phyloP scores from a whole-genome alignment of 2,888 invertebrate species.

The Brachypalpus laphriformis region DNA sequence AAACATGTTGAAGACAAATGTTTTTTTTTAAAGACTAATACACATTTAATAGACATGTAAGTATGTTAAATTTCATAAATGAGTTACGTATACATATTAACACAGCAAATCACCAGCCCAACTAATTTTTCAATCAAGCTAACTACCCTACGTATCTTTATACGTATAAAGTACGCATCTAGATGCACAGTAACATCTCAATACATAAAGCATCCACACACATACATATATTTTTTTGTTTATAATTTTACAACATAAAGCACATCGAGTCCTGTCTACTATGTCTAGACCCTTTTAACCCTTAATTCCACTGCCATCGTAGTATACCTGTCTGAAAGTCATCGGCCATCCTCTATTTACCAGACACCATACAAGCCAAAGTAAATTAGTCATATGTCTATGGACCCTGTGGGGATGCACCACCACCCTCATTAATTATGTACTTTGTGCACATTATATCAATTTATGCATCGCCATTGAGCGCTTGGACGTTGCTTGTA shows the following conservation, averaged over 20 bases:
- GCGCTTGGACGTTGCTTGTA: constrained; percentile 45
- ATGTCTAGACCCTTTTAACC: constrained; percentile 50
- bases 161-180: constrained; percentile 19
- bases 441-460: constrained; percentile 70
- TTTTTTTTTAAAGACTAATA: background rate
- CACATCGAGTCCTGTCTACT: constrained; percentile 50
- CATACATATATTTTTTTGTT: constrained; percentile 14
- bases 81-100: constrained; percentile 69
- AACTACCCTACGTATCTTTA: constrained; percentile 48
- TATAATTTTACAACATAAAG: constrained; percentile 52
- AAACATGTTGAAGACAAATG: background rate
- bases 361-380: constrained; percentile 44
- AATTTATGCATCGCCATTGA: constrained; percentile 53
- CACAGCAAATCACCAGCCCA: constrained; percentile 59
- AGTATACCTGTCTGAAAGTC: constrained; percentile 41
- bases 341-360: background rate
- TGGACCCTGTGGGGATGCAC: background rate
- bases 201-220: constrained; percentile 59
- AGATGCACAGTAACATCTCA: constrained; percentile 63
- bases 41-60: constrained; percentile 33
- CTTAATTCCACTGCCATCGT: constrained; percentile 23
- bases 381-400: constrained; percentile 42
- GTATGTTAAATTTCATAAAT: constrained; percentile 42
- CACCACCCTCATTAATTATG: constrained; percentile 60
- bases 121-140: constrained; percentile 36